A percentile compares a stretch with the other conserved stretches of the same genome.
phyloP scores from a whole-genome alignment of 2,113 vertebrate species.

The Epinephelus lanceolatus region DNA sequence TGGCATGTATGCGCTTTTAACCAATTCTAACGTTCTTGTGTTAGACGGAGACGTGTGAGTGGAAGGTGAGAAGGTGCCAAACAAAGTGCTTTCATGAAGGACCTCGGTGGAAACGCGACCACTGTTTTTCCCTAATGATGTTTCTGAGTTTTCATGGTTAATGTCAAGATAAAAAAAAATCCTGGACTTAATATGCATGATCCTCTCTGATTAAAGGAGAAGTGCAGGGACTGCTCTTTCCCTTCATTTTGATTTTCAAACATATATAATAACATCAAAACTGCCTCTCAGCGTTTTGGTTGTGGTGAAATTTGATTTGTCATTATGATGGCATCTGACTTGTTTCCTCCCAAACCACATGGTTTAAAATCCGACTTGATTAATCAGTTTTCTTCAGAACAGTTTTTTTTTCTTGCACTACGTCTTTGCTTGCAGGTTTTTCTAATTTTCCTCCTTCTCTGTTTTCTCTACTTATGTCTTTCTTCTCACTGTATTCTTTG shows the following conservation, averaged over 20 bases:
- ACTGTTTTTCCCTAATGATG: constrained; percentile 58
- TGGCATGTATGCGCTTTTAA: constrained; percentile 69
- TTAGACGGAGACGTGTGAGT: constrained; percentile 55
- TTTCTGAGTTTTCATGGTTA: constrained; percentile 46
- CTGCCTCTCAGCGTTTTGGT: constrained; percentile 32
- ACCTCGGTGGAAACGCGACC: constrained; percentile 46
- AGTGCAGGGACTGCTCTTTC: constrained; percentile 38
- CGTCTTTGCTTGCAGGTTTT: not conserved
- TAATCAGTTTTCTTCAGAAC: constrained; percentile 39
- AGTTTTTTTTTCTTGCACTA: constrained; percentile 6
- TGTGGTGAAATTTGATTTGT: constrained; percentile 57
- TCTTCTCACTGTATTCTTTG: constrained; percentile 32
- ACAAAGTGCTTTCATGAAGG: constrained; percentile 53
- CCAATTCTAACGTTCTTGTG: constrained; percentile 64
- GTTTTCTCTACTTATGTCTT: constrained; percentile 3
- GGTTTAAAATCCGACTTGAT: constrained; percentile 47
- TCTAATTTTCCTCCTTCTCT: constrained; percentile 9
- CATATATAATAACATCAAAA: constrained; percentile 50
- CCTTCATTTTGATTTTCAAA: constrained; percentile 45
- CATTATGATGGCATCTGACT: constrained; percentile 48
- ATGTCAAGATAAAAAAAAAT: constrained; percentile 25
- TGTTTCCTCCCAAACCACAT: constrained; percentile 39
- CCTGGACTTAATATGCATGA: constrained; percentile 38
- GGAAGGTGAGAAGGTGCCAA: constrained; percentile 44
- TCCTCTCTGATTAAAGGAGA: constrained; percentile 72